phyloP scores from a whole-genome alignment of 2,888 invertebrate genomes.

The Scaptomyza caliginosa region DNA sequence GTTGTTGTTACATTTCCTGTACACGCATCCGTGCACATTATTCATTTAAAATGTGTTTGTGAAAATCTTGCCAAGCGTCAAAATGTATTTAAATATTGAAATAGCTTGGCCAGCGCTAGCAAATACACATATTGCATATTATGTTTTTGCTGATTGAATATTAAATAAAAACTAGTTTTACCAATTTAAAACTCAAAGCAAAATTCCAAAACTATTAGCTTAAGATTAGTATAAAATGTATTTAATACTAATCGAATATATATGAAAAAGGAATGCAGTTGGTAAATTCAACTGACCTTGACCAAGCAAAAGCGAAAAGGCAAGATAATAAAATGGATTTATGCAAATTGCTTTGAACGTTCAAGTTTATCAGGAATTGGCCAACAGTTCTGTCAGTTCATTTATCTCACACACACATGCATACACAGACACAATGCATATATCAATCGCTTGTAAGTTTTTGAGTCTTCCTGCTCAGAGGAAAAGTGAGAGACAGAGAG shows the following conservation, averaged over 20 bases:
- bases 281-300: slow-evolving; percentile 40
- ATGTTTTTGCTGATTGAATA: neutral
- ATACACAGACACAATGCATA: slow-evolving; percentile 56
- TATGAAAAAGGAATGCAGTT: no score
- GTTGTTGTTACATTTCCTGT: slow-evolving; percentile 13
- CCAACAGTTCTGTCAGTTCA: slow-evolving; percentile 53
- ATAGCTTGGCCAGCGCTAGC: neutral
- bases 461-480: slow-evolving; percentile 36
- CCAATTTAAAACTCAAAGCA: no score
- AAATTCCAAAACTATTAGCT: no score
- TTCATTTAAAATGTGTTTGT: slow-evolving; percentile 45
- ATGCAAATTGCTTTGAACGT: slow-evolving; percentile 53
- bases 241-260: no score
- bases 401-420: slow-evolving; percentile 41
- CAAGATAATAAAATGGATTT: slow-evolving; percentile 32
- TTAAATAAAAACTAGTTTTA: neutral
- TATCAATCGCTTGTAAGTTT: slow-evolving; percentile 75
- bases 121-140: neutral
- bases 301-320: slow-evolving; percentile 9
- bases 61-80: slow-evolving; percentile 36
- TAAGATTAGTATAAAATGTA: no score
- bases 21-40: slow-evolving; percentile 38
- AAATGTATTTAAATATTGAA: slow-evolving; percentile 50
- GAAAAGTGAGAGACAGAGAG: no score
- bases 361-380: slow-evolving; percentile 48